Evolutionary conservation across 1,140 invertebrate genomes (phyloP).

Genomic region (Polyergus mexicanus): DNA sequence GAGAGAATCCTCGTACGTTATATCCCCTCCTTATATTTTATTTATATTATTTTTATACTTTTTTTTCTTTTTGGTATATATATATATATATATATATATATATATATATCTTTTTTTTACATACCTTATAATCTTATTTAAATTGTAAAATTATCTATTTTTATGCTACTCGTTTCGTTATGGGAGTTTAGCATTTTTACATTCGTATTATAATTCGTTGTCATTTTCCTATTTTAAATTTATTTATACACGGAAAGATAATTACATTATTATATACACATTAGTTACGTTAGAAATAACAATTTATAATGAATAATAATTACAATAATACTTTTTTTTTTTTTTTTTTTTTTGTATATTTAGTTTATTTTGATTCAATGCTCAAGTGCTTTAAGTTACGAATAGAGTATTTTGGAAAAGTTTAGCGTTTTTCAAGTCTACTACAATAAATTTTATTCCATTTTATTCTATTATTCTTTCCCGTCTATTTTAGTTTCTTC

Average conservation of each 20-base stretch:
- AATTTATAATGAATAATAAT: neutral
- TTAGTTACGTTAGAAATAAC: neutral
- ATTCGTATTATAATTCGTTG: neutral
- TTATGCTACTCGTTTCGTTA: neutral
- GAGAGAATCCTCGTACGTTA: constrained; percentile 13
- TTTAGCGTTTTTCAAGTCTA: neutral
- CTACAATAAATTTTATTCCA: constrained; percentile 4
- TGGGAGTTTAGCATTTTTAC: neutral
- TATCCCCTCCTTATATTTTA: neutral
- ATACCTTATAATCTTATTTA: neutral
- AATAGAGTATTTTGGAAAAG: neutral
- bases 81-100: neutral
- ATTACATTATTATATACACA: neutral
- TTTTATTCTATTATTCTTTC: constrained; percentile 25
- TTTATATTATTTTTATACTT: neutral
- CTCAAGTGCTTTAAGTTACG: neutral
- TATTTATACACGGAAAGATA: neutral
- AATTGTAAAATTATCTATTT: constrained; percentile 1
- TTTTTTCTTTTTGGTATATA: no score
- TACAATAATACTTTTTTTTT: neutral
- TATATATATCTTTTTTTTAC: neutral
- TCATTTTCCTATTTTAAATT: neutral
- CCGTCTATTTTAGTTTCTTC: neutral
- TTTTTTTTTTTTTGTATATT: neutral
- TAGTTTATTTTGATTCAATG: neutral